Conservation (phyloP, 2,113 vertebrate species). For the Sardina pilchardus region DNA sequence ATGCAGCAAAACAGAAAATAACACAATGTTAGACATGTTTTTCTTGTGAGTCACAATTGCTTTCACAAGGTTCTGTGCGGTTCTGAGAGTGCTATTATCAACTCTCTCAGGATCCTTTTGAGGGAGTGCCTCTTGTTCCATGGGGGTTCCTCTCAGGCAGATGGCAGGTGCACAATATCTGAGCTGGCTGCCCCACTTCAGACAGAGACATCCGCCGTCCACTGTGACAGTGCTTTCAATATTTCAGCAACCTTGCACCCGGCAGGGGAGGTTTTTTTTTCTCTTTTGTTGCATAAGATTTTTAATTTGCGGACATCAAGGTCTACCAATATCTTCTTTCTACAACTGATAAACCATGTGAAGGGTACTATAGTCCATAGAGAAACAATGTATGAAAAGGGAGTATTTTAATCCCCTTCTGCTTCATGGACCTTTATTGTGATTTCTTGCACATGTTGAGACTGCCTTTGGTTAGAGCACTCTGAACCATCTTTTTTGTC, state of each 20-base stretch:
- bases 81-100: background rate
- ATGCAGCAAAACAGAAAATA: background rate
- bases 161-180: conserved; percentile 13
- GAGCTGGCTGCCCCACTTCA: background rate
- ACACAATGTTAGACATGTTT: background rate
- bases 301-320: background rate
- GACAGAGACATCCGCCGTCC: background rate
- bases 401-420: background rate
- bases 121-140: conserved; percentile 11
- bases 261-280: background rate
- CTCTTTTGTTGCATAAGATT: background rate
- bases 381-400: background rate
- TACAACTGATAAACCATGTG: background rate
- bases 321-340: background rate
- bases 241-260: background rate
- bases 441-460: background rate
- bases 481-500: background rate
- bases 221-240: background rate
- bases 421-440: background rate
- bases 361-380: background rate
- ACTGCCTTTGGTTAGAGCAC: background rate
- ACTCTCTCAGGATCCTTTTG: background rate
- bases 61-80: background rate
- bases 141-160: conserved; percentile 2
- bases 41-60: background rate